These are phyloP conservation scores for Drosophila navojoa DNA, from an alignment of 1,140 invertebrate species.

Conservation along the genomic window DNA sequence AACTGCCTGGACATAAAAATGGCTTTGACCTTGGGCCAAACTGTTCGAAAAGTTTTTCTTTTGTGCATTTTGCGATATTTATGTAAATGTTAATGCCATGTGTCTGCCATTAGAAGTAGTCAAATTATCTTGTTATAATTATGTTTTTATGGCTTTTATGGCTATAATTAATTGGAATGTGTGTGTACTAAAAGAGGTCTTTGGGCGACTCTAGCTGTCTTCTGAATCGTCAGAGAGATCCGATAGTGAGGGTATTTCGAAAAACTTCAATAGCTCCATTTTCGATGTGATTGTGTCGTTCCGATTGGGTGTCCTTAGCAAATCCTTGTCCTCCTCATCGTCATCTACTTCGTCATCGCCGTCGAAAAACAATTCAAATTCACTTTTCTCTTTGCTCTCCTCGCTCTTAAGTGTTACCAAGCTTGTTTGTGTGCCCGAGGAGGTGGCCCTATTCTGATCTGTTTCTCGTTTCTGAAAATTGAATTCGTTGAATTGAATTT, in stretches of 20 bases:
- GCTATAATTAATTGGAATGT: constrained; percentile 2
- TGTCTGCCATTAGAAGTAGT: constrained; percentile 10
- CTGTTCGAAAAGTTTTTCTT: constrained; percentile 40
- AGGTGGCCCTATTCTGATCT: background rate
- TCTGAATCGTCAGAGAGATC: constrained; percentile 22
- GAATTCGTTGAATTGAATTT: background rate
- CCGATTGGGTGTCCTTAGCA: background rate
- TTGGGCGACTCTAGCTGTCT: background rate
- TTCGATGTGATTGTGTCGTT: constrained; percentile 25
- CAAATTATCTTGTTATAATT: constrained; percentile 22
- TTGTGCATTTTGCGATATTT: constrained; percentile 5
- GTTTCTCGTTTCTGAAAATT: background rate
- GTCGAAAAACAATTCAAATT: background rate
- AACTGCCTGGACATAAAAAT: constrained; percentile 57
- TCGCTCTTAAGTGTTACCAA: background rate
- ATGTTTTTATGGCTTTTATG: constrained; percentile 14
- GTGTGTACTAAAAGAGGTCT: background rate
- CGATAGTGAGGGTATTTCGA: constrained; percentile 25
- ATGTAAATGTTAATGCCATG: constrained; percentile 13
- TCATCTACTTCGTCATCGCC: constrained; percentile 14
- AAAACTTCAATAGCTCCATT: constrained; percentile 17
- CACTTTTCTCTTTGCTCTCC: background rate
- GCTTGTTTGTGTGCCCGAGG: background rate
- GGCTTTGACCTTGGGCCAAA: constrained; percentile 38
- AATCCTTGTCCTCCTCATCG: background rate